Evolutionary conservation across 2,888 invertebrate genomes (phyloP), one percentile per base, ranked within the genome.

Genomic region (Sussaba pulchella): DNA sequence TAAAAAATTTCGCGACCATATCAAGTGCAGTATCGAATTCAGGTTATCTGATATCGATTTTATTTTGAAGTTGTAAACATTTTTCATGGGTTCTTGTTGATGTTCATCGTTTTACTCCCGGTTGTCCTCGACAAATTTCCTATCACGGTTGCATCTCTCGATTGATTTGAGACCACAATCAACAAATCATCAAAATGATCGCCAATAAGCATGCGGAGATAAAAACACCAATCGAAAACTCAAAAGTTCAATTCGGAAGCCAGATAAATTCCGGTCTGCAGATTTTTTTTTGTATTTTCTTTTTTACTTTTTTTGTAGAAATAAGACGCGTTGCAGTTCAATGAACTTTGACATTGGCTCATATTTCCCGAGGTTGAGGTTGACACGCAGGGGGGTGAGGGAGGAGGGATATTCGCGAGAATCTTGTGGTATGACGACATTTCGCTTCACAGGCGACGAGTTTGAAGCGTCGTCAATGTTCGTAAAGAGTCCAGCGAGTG

Each of bases 1-100:
- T 72, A 45, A 73, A 57, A 19, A 41, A 61, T 78, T 78, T 69
- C 39, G 54, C 26, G 45, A 21, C 41, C 50, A 43, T 41, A 14
- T 19, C 1, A 19, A 36, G 21, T 43, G 41, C 36, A 24, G 24
- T 31, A 52, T 36, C 54, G 54, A 54, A 63, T 72, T 73, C 45
- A 54, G n/a, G 45, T 45, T 31, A 45, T 69, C 10, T 39, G n/a
- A 67, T 24, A 43, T n/a, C 26, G 9, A 50, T 31, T 54, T 67
- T 73, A 43, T 54, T 67, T 39, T 12, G 41, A 50, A 24, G 31
- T 66, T n/a, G n/a, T n/a, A n/a, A n/a, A n/a, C n/a, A n/a, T n/a
- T n/a, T n/a, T n/a, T n/a, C n/a, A n/a, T n/a, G n/a, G n/a, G n/a
- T n/a, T n/a, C n/a, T n/a, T n/a, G n/a, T n/a, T n/a, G n/a, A n/a